Evolutionary conservation across 2,113 vertebrate genomes (phyloP).

Genomic region (Gorsachius goisagi): DNA sequence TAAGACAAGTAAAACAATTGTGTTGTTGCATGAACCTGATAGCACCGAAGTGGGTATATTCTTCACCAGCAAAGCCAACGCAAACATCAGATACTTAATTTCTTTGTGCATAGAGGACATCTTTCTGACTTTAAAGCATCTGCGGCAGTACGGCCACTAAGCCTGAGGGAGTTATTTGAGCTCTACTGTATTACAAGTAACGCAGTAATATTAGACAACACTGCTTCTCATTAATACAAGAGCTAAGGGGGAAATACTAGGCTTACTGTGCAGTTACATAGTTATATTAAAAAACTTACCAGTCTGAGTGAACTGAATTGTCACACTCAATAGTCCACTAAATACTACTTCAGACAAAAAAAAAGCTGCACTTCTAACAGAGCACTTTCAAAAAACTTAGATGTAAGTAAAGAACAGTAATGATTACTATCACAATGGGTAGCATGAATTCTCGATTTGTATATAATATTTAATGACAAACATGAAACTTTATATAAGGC

Average conservation of each 20-base stretch:
- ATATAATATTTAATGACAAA: neutral
- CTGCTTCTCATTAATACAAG: slow-evolving; percentile 39
- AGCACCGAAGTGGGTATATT: neutral
- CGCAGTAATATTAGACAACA: slow-evolving; percentile 14
- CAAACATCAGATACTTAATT: neutral
- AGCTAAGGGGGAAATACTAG: neutral
- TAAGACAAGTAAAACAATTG: neutral
- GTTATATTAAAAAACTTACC: neutral
- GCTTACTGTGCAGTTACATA: neutral
- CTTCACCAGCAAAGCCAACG: neutral
- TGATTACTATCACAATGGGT: neutral
- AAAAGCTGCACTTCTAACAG: neutral
- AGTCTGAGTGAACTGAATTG: neutral
- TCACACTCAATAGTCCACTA: neutral
- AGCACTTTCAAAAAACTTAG: neutral
- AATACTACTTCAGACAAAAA: neutral
- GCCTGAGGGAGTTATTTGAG: slow-evolving; percentile 19
- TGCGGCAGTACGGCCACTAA: neutral
- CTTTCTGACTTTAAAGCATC: slow-evolving; percentile 8
- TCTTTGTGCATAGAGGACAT: neutral
- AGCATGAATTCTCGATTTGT: neutral
- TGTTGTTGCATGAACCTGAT: neutral
- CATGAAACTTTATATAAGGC: neutral
- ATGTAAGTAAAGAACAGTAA: neutral
- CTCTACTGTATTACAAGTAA: slow-evolving; percentile 15